These are phyloP conservation scores for Phytoseiulus persimilis DNA, from an alignment of 2,888 invertebrate genomes.

Conservation along the genomic window DNA sequence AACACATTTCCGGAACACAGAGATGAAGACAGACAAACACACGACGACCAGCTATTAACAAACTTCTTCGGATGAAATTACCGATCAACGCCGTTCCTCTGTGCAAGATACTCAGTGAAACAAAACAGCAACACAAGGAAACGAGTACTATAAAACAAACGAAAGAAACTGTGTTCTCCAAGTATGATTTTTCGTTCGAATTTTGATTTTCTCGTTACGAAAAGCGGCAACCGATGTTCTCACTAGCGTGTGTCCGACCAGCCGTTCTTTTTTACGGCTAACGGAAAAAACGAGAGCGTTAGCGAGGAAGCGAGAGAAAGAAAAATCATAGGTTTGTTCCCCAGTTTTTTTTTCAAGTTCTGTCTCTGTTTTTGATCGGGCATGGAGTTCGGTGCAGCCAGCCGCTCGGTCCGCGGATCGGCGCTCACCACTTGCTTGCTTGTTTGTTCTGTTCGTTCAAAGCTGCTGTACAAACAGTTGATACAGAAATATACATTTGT, in stretches of 20 bases:
- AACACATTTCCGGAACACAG: too few relatives aligned
- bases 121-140: not conserved
- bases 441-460: not conserved
- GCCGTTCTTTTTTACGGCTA: not conserved
- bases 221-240: not conserved
- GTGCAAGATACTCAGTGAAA: not conserved
- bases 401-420: too few relatives aligned
- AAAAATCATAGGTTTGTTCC: not conserved
- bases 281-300: not conserved
- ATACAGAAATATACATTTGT: not conserved
- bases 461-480: not conserved
- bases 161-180: not conserved
- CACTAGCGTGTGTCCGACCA: not conserved
- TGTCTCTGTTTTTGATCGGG: not conserved
- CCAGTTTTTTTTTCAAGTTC: not conserved
- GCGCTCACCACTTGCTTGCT: not conserved
- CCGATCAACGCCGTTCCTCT: not conserved
- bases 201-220: not conserved
- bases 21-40: not conserved
- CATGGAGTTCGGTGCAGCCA: not conserved
- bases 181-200: not conserved
- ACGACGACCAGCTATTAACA: not conserved
- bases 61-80: not conserved
- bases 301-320: constrained; percentile 5
- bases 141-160: not conserved